Conservation (phyloP, 2,888 invertebrate genomes). For the Drosophila mercatorum region DNA sequence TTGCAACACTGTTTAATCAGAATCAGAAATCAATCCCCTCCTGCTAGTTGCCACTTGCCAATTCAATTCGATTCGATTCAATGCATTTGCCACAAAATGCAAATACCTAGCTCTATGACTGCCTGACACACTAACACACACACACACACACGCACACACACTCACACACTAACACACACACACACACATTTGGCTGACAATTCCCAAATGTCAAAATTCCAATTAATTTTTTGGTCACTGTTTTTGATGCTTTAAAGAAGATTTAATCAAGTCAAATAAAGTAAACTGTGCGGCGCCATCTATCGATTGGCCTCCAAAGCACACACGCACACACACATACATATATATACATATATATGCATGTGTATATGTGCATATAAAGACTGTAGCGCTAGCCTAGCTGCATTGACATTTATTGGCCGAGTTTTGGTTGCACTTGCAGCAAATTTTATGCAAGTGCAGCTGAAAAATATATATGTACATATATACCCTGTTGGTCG, state of each 20-base stretch:
- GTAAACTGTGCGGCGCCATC: conserved; percentile 61
- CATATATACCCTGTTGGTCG: conserved; percentile 1
- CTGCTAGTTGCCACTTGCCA: not conserved
- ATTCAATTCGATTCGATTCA: conserved; percentile 15
- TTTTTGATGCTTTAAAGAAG: conserved; percentile 71
- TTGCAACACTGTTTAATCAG: conserved; percentile 15
- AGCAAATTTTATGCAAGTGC: conserved; percentile 70
- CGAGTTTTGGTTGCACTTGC: conserved; percentile 66
- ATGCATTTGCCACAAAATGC: conserved; percentile 50
- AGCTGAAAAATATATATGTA: conserved; percentile 51
- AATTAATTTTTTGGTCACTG: conserved; percentile 75
- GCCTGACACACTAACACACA: conserved; percentile 12
- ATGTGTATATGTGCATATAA: not conserved
- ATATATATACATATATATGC: not conserved
- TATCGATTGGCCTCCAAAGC: conserved; percentile 46
- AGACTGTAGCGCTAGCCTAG: conserved; percentile 3
- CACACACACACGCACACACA: conserved; percentile 1
- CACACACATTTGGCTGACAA: conserved; percentile 22
- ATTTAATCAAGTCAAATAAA: conserved; percentile 76
- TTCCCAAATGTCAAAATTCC: conserved; percentile 74
- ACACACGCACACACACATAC: not conserved
- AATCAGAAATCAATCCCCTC: not conserved
- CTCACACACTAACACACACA: conserved; percentile 1
- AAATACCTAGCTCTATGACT: conserved; percentile 52
- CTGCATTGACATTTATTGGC: conserved; percentile 51